These are phyloP conservation scores for Pterois miles DNA, from an alignment of 2,797 vertebrate genomes.

Conservation along the genomic window DNA sequence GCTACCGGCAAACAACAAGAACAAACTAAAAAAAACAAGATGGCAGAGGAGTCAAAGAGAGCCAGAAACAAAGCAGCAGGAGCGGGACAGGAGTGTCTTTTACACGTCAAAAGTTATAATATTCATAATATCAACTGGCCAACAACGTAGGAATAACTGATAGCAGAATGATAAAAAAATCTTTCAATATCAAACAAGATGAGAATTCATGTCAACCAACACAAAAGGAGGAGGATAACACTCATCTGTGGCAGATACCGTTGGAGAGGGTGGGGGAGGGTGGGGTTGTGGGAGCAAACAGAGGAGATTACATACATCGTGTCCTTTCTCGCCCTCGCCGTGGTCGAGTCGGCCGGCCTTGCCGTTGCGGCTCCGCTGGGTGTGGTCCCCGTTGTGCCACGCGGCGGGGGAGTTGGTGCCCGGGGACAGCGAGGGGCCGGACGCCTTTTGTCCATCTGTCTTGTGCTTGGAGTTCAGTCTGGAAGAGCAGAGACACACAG, in stretches of 20 bases:
- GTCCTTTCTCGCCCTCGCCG: slow-evolving; percentile 82
- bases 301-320: slow-evolving; percentile 95
- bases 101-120: slow-evolving; percentile 48
- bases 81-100: slow-evolving; percentile 35
- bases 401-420: slow-evolving; percentile 83
- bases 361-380: slow-evolving; percentile 86
- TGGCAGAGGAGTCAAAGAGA: slow-evolving; percentile 66
- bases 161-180: slow-evolving; percentile 32
- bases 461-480: slow-evolving; percentile 90
- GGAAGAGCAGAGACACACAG: slow-evolving; percentile 28
- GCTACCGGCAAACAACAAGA: slow-evolving; percentile 53
- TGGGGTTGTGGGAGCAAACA: slow-evolving; percentile 66
- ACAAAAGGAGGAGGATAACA: slow-evolving; percentile 66
- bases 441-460: slow-evolving; percentile 86
- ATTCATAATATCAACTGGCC: slow-evolving; percentile 29
- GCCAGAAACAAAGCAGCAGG: slow-evolving; percentile 72
- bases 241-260: slow-evolving; percentile 69
- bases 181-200: slow-evolving; percentile 45
- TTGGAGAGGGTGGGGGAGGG: slow-evolving; percentile 43
- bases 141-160: slow-evolving; percentile 55
- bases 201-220: slow-evolving; percentile 70
- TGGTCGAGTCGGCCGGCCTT: slow-evolving; percentile 85
- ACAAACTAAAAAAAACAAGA: slow-evolving; percentile 49
- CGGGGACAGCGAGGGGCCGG: slow-evolving; percentile 84
- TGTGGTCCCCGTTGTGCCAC: slow-evolving; percentile 92